A percentile compares a stretch with the other conserved stretches of the same genome.
These are phyloP conservation scores for Theonella swinhoei DNA, from an alignment of 37 sponge, comb jelly and placozoan genomes.

Conservation along the genomic window DNA sequence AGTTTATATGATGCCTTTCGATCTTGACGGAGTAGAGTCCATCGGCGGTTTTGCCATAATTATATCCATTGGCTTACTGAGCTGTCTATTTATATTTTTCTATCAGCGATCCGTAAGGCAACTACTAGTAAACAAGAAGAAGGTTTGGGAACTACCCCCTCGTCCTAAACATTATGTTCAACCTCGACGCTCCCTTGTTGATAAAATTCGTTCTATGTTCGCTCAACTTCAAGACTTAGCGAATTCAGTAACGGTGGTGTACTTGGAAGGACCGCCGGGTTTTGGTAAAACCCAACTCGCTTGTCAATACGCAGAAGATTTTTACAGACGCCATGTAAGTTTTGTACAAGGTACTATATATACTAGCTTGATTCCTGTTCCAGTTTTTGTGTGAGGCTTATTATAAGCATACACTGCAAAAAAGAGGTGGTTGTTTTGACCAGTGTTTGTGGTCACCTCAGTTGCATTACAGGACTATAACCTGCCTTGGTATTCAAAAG, in stretches of 20 bases:
- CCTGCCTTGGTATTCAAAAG: too few species aligned
- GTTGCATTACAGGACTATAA: too few species aligned
- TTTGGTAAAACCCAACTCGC: conserved; percentile 11
- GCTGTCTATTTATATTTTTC: background rate
- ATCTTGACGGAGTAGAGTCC: too few species aligned
- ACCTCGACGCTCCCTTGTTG: background rate
- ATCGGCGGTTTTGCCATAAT: background rate
- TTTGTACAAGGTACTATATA: too few species aligned
- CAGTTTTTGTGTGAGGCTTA: too few species aligned
- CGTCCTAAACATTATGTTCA: conserved; percentile 7
- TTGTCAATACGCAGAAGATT: background rate
- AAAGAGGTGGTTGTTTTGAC: too few species aligned
- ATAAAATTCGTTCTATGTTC: background rate
- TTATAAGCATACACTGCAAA: too few species aligned
- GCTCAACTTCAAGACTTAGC: background rate
- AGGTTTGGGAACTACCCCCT: background rate
- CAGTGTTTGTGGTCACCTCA: too few species aligned
- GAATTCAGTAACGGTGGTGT: background rate
- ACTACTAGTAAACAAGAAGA: background rate
- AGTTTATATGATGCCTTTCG: too few species aligned
- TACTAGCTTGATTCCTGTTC: too few species aligned
- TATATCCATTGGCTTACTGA: background rate
- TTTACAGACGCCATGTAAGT: background rate
- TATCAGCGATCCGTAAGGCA: background rate
- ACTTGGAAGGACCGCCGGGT: conserved; percentile 3